phyloP scores from a whole-genome alignment of 2,797 vertebrate genomes.

The Corythornis leucogaster region DNA sequence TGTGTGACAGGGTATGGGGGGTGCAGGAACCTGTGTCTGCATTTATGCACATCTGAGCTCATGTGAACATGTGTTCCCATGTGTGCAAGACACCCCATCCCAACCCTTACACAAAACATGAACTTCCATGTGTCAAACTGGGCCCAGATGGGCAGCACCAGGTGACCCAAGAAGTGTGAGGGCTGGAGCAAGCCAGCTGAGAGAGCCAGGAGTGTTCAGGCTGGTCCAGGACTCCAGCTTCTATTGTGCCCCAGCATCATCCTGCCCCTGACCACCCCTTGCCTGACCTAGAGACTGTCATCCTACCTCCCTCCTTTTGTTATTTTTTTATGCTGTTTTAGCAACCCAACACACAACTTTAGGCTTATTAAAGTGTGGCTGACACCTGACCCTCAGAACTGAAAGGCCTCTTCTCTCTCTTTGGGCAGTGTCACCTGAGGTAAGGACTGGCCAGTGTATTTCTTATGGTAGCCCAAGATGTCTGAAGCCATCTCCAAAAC shows the following conservation, averaged over 20 bases:
- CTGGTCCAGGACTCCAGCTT: background rate
- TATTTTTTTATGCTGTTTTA: background rate
- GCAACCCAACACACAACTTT: background rate
- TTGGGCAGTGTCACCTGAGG: background rate
- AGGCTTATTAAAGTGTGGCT: background rate
- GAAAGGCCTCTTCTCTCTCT: background rate
- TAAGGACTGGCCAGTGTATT: background rate
- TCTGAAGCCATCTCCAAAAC: background rate
- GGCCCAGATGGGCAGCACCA: background rate
- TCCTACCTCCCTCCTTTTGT: background rate
- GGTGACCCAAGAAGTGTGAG: fast-evolving
- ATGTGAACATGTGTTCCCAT: background rate
- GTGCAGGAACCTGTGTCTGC: background rate
- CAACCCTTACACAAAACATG: background rate
- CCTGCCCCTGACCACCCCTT: background rate
- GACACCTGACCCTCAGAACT: background rate
- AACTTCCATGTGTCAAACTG: background rate
- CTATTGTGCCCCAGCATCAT: background rate
- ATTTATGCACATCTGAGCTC: background rate
- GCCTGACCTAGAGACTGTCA: background rate
- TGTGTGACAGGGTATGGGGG: background rate
- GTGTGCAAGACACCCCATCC: background rate
- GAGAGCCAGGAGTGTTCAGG: fast-evolving
- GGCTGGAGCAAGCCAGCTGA: background rate
- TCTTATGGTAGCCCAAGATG: background rate